Evolutionary conservation across 2,113 vertebrate species (phyloP).

Genomic region (Anguilla japonica): DNA sequence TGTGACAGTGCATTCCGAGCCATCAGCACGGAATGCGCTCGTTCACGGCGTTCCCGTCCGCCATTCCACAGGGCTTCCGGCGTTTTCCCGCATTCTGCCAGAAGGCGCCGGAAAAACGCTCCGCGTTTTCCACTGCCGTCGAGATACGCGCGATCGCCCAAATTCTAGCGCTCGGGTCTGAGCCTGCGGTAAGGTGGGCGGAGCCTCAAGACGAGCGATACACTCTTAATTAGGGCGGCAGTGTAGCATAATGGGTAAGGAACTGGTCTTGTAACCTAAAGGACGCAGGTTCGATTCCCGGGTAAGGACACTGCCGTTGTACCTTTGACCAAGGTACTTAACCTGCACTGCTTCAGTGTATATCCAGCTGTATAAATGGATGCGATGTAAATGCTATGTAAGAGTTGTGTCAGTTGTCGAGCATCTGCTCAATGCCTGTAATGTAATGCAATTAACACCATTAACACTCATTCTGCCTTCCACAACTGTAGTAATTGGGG

Average conservation of each 20-base stretch:
- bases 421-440: too few relatives aligned
- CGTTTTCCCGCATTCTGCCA: background rate
- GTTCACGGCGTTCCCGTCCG: background rate
- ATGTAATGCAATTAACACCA: slow-evolving; percentile 41
- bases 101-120: background rate
- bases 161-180: slow-evolving; percentile 30
- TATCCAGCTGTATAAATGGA: too few relatives aligned
- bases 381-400: too few relatives aligned
- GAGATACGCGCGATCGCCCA: background rate
- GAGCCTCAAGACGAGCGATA: slow-evolving; percentile 48
- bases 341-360: too few relatives aligned
- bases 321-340: too few relatives aligned
- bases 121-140: too few relatives aligned
- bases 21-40: background rate
- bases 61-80: background rate
- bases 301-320: too few relatives aligned
- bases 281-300: too few relatives aligned
- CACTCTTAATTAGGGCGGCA: slow-evolving; percentile 34
- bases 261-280: too few relatives aligned
- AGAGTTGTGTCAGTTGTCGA: too few relatives aligned
- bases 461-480: slow-evolving; percentile 41
- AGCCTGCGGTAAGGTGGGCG: slow-evolving; percentile 35
- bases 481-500: slow-evolving; percentile 40
- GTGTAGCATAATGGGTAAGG: too few relatives aligned
- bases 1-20: background rate